Evolutionary conservation across 2,797 vertebrate species (phyloP).

Genomic region (Prionace glauca): DNA sequence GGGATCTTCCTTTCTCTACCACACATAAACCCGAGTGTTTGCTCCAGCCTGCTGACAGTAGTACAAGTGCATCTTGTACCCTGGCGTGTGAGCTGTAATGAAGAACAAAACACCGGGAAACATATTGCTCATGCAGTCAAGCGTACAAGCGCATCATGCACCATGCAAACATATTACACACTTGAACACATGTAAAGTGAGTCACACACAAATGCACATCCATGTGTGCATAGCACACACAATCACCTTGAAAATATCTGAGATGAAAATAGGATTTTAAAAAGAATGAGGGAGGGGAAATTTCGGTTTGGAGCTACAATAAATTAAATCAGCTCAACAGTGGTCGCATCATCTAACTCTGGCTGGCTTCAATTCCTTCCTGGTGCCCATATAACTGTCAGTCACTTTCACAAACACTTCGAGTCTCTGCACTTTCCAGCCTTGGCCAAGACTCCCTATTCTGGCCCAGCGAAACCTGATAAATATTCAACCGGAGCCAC

Average conservation of each 20-base stretch:
- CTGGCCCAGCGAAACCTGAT: background rate
- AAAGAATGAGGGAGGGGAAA: background rate
- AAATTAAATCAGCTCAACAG: background rate
- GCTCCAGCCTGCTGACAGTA: background rate
- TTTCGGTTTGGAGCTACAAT: background rate
- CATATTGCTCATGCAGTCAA: background rate
- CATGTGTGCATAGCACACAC: background rate
- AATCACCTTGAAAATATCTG: background rate
- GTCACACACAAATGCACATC: background rate
- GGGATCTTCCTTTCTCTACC: background rate
- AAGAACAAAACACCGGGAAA: background rate
- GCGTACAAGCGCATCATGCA: background rate
- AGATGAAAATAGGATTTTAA: background rate
- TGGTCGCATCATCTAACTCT: background rate
- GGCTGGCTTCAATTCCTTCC: background rate
- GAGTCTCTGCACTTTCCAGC: background rate
- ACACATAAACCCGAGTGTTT: background rate
- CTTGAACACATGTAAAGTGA: background rate
- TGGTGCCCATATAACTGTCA: background rate
- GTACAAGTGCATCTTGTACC: background rate
- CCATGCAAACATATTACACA: background rate
- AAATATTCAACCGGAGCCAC: background rate
- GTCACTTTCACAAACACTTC: background rate
- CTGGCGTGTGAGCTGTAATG: background rate
- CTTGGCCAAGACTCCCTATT: background rate